Base-by-base conservation (phyloP, 2,113 vertebrate species). In the Polyodon spathula region DNA sequence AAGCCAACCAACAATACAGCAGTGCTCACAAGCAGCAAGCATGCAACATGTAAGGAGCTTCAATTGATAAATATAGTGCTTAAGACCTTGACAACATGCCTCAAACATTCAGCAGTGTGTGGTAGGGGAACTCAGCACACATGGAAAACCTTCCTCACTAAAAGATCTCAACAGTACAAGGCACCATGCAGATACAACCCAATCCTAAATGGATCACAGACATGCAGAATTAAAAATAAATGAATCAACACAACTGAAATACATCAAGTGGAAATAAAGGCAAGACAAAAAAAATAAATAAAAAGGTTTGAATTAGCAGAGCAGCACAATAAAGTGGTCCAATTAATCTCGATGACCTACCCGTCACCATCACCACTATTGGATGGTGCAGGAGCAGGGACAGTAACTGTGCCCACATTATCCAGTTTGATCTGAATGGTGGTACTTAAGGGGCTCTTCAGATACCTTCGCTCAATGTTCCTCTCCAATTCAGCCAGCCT, bases 351-450 rank as follows among this genome's bases (percentile, higher is more conserved):
- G 91, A 94, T 93, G 92, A 98, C 95, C 92, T 99, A 99, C 96
- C 96, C 94, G 93, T 99, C 96, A 95, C 96, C 94, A 94, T 97
- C 94, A 96, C 92, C 92, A 92, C 93, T 97, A 95, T 93, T 78
- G 89, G 94, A 98, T 94, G 95, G 94, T 92, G 96, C 92, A 91
- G 95, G 95, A 90, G 94, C 94, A 88, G 96, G 96, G 88, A 97
- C 95, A 93, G 95, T 99, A 95, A 99, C 95, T 90, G 95, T 98
- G 92, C 96, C 96, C 93, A 99, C 95, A 97, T 97, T 98, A 97
- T 98, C 95, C 94, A 98, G 92, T 92, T 95, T 97, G 95, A 99
- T 99, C 93, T 99, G 96, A 94, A 99, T 96, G 93, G 94, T 99
- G 93, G 93, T 97, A 93, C 95, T 97, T 97, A 99, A 95, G 88